Conservation (phyloP, 2,888 invertebrate genomes). For the Schizaphis graminum region DNA sequence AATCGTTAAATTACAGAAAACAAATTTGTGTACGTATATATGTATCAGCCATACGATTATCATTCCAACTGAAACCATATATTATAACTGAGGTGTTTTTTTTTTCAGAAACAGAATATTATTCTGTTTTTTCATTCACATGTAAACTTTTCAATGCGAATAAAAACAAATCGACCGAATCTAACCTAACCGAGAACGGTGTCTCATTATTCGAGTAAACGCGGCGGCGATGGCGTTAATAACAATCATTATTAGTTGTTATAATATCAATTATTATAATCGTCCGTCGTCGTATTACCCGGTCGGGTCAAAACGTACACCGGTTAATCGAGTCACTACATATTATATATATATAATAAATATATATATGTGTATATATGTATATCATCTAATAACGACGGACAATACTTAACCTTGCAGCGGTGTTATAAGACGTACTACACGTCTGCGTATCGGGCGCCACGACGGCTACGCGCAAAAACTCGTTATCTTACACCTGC, state of each 20-base stretch:
- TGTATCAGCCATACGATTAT: background rate
- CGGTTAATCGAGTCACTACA: background rate
- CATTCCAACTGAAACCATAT: background rate
- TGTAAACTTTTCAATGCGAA: background rate
- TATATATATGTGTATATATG: background rate
- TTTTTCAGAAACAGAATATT: background rate
- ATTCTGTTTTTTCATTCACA: background rate
- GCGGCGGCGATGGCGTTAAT: background rate
- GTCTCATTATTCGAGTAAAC: conserved; percentile 1
- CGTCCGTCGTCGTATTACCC: background rate
- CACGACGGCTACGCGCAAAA: conserved; percentile 32
- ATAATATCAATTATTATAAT: background rate
- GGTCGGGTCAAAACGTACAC: background rate
- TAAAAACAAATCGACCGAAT: background rate
- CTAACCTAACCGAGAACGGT: background rate
- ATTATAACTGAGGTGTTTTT: background rate
- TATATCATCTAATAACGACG: background rate
- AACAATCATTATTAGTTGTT: background rate
- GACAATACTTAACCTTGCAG: background rate
- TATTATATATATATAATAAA: background rate
- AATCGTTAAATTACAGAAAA: background rate
- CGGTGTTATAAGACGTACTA: background rate
- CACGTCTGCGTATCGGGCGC: background rate
- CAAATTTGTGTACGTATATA: background rate
- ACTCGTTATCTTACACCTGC: conserved; percentile 3